Conservation (phyloP, 2,888 invertebrate genomes). For the Ochropleura leucogaster region DNA sequence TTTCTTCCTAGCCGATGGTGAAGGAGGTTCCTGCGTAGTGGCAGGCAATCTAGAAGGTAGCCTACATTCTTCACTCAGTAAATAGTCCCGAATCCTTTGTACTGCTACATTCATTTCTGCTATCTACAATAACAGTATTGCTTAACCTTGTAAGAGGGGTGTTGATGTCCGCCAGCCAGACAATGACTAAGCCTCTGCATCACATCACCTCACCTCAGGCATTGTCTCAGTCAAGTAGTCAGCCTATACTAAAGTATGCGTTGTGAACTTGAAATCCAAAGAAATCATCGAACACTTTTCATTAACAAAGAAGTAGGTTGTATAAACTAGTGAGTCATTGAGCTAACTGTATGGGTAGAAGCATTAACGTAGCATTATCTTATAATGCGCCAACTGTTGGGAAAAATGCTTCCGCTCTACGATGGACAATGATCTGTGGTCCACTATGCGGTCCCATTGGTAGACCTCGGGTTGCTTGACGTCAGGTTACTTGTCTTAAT, state of each 20-base stretch:
- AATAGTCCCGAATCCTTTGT: constrained; percentile 84
- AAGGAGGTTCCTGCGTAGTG: constrained; percentile 52
- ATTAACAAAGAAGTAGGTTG: not conserved
- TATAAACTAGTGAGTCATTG: not conserved
- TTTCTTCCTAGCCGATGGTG: constrained; percentile 75
- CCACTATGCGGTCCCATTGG: no score
- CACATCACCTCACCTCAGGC: no score
- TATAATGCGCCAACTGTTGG: no score
- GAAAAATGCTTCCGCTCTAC: no score
- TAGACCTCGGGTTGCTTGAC: no score
- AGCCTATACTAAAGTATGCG: not conserved
- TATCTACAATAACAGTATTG: constrained; percentile 71
- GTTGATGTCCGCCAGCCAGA: no score
- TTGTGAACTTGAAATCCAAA: not conserved
- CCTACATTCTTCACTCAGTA: constrained; percentile 83
- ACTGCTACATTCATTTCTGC: constrained; percentile 88
- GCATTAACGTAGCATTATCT: no score
- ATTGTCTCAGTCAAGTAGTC: no score
- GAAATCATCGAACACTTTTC: not conserved
- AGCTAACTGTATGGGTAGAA: not conserved
- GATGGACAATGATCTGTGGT: no score
- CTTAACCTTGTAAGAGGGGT: no score
- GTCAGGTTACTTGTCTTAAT: no score
- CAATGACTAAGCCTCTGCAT: no score
- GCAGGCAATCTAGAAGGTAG: constrained; percentile 72